phyloP scores from a whole-genome alignment of 2,888 invertebrate genomes.

The Drosophila recens region DNA sequence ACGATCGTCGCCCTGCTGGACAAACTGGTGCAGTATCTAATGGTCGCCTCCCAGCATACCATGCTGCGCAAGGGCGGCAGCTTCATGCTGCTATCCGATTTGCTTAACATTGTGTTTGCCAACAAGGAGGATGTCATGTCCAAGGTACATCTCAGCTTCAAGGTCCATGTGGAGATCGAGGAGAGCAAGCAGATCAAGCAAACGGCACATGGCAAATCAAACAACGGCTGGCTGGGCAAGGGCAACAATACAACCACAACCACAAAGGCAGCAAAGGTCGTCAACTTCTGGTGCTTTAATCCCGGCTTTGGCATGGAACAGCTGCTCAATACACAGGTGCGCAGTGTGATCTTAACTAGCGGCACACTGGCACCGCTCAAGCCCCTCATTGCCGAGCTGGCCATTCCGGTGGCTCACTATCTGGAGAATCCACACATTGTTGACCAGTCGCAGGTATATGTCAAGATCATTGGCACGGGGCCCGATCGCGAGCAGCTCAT shows the following conservation, averaged over 20 bases:
- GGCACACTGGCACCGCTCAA: slow-evolving; percentile 97
- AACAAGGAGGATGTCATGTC: slow-evolving; percentile 88
- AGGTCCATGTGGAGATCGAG: slow-evolving; percentile 89
- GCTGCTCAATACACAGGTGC: slow-evolving; percentile 91
- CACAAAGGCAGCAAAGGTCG: slow-evolving; percentile 88
- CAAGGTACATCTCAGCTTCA: slow-evolving; percentile 91
- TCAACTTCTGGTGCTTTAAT: slow-evolving; percentile 99
- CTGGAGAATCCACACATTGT: slow-evolving; percentile 98
- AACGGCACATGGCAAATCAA: slow-evolving; percentile 61
- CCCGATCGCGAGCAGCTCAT: slow-evolving; percentile 90
- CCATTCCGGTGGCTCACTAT: slow-evolving; percentile 91
- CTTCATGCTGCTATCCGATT: slow-evolving; percentile 91
- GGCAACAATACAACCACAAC: slow-evolving; percentile 70
- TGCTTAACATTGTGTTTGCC: slow-evolving; percentile 90
- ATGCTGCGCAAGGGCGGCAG: slow-evolving; percentile 92
- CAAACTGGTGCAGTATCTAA: slow-evolving; percentile 91
- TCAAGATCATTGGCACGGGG: slow-evolving; percentile 91
- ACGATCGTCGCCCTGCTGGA: slow-evolving; percentile 90
- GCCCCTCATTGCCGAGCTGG: slow-evolving; percentile 95
- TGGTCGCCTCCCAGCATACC: slow-evolving; percentile 88
- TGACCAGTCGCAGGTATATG: slow-evolving; percentile 92
- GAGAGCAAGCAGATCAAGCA: slow-evolving; percentile 79
- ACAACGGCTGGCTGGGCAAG: slow-evolving; percentile 88
- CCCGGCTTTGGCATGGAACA: slow-evolving; percentile 98
- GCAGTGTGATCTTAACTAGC: slow-evolving; percentile 96